Percentiles rank a stretch among this genome's conserved stretches.
Evolutionary conservation across 2,797 vertebrate species (phyloP).

Genomic region (Aulostomus chinensis): DNA sequence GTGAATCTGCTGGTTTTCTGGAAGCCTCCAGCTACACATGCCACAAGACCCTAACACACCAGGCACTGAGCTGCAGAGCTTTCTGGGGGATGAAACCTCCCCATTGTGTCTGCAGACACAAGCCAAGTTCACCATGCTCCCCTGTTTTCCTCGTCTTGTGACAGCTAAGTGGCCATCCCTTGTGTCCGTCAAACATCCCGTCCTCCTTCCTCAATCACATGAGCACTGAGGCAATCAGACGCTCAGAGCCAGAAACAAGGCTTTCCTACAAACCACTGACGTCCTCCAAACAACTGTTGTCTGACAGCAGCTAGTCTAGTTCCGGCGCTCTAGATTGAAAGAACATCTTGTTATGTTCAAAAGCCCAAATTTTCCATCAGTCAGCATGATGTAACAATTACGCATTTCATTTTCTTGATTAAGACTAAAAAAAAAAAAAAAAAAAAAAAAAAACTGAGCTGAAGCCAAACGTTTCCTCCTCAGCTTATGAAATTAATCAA

Average conservation of each 20-base stretch:
- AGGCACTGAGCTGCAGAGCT: slow-evolving; percentile 38
- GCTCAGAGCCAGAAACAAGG: slow-evolving; percentile 10
- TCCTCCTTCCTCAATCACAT: slow-evolving; percentile 74
- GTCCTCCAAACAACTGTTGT: slow-evolving; percentile 8
- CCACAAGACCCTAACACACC: slow-evolving; percentile 47
- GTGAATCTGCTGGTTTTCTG: slow-evolving; percentile 30
- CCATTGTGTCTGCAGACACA: slow-evolving; percentile 64
- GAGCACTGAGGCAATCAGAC: slow-evolving; percentile 43
- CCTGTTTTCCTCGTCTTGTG: slow-evolving; percentile 8
- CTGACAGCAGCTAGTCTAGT: neutral
- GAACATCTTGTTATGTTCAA: neutral
- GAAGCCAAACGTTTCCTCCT: too few relatives aligned
- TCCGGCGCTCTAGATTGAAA: neutral
- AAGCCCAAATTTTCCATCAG: neutral
- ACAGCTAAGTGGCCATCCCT: slow-evolving; percentile 50
- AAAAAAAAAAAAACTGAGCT: slow-evolving; percentile 2
- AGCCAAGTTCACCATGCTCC: slow-evolving; percentile 23
- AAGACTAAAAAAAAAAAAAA: too few relatives aligned
- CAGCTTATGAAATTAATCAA: too few relatives aligned
- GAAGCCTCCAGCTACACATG: slow-evolving; percentile 31
- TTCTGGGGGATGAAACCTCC: slow-evolving; percentile 50
- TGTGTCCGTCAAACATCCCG: slow-evolving; percentile 49
- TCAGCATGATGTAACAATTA: neutral
- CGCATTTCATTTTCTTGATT: neutral
- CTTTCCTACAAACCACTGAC: slow-evolving; percentile 28